Evolutionary conservation across 64 coral and sea anemone species (phyloP).

Genomic region (Actinia equina): DNA sequence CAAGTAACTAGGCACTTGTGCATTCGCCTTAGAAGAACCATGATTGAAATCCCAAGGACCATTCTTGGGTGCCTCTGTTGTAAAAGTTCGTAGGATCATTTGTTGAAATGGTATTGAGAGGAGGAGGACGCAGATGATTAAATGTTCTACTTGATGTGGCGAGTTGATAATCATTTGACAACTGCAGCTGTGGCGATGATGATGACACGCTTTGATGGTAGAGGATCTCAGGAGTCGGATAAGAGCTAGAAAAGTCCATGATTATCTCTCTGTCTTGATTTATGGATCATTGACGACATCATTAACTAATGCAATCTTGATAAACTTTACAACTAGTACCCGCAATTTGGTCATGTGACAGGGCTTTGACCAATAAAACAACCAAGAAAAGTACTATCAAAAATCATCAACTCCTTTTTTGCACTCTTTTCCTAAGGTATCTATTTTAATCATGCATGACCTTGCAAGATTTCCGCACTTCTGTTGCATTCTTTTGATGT

Average conservation of each 20-base stretch:
- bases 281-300: conserved; percentile 24
- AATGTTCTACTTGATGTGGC: neutral
- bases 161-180: conserved; percentile 13
- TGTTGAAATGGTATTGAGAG: conserved; percentile 6
- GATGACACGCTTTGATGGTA: conserved; percentile 17
- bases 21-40: neutral
- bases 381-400: neutral
- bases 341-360: conserved; percentile 12
- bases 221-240: conserved; percentile 24
- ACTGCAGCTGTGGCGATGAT: neutral
- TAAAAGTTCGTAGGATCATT: neutral
- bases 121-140: neutral
- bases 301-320: conserved; percentile 9
- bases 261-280: conserved; percentile 20
- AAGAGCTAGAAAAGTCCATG: conserved; percentile 15
- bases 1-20: conserved; percentile 75
- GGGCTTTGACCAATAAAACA: neutral
- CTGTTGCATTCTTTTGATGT: neutral
- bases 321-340: conserved; percentile 5
- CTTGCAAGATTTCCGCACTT: neutral
- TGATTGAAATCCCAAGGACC: neutral
- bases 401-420: neutral
- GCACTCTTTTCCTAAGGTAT: neutral
- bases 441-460: neutral
- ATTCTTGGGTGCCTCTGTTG: neutral